phyloP scores from a whole-genome alignment of 2,113 vertebrate genomes.

The Neolamprologus modestus region DNA sequence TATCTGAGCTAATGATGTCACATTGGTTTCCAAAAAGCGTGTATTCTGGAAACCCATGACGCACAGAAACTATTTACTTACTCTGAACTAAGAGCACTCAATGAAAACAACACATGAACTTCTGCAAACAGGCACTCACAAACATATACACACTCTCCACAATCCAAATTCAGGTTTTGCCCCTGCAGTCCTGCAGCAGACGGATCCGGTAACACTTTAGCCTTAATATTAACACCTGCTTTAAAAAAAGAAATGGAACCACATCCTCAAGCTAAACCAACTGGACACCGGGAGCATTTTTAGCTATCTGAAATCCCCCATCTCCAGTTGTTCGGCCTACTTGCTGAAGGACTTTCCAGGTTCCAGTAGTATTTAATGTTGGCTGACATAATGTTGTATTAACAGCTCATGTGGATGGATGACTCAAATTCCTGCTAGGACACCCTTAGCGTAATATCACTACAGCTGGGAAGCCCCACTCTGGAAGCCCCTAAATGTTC shows the following conservation, averaged over 20 bases:
- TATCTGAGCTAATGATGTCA: background rate
- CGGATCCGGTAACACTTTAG: background rate
- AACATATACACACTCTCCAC: background rate
- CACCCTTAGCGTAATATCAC: slow-evolving; percentile 36
- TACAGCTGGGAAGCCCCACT: slow-evolving; percentile 54
- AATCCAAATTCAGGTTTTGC: background rate
- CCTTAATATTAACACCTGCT: slow-evolving; percentile 13
- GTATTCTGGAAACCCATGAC: background rate
- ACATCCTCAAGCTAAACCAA: background rate
- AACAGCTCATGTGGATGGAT: slow-evolving; percentile 35
- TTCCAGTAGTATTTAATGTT: background rate
- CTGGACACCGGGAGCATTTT: background rate
- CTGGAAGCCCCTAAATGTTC: slow-evolving; percentile 53
- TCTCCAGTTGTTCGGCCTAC: background rate
- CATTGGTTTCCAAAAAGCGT: background rate
- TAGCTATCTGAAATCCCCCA: slow-evolving; percentile 7
- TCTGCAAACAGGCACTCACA: background rate
- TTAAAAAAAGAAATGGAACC: slow-evolving; percentile 1
- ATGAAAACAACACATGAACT: background rate
- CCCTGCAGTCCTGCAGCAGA: background rate
- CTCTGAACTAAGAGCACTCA: background rate
- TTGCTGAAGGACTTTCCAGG: slow-evolving; percentile 47
- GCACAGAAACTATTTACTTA: slow-evolving; percentile 8
- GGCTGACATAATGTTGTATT: slow-evolving; percentile 41
- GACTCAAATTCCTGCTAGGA: slow-evolving; percentile 51